Percentiles rank a stretch among this genome's conserved stretches.
These are phyloP conservation scores for Caenorhabditis panamensis DNA, from an alignment of 2,888 invertebrate genomes.

Conservation along the genomic window DNA sequence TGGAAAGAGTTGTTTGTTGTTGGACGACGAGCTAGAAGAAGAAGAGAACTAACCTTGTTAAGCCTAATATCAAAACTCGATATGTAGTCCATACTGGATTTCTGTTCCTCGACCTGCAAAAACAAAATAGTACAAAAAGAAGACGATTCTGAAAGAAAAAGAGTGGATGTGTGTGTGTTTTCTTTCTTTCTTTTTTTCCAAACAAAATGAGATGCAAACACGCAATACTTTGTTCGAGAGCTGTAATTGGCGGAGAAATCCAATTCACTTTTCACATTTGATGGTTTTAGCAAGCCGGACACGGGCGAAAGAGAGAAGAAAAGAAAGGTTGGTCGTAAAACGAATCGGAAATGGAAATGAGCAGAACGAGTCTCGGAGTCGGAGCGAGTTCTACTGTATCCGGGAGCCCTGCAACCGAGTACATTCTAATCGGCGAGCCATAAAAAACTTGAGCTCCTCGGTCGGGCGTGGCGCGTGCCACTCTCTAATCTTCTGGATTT, in stretches of 20 bases:
- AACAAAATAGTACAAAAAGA: conserved; percentile 11
- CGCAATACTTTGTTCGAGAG: conserved; percentile 20
- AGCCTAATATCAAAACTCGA: conserved; percentile 88
- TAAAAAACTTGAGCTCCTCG: conserved; percentile 49
- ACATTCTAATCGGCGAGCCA: conserved; percentile 18
- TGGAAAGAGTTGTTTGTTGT: conserved; percentile 73
- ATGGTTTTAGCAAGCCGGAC: background rate
- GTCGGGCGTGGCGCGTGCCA: conserved; percentile 6
- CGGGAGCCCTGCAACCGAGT: conserved; percentile 16
- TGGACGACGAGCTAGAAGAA: background rate
- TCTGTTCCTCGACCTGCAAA: conserved; percentile 55
- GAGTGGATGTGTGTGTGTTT: background rate
- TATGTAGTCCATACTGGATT: conserved; percentile 86
- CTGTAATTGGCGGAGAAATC: conserved; percentile 41
- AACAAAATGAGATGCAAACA: conserved; percentile 22
- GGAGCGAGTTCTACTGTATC: conserved; percentile 29
- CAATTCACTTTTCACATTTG: conserved; percentile 47
- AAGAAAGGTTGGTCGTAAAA: conserved; percentile 43
- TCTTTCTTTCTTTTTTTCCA: background rate
- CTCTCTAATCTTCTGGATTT: conserved; percentile 57
- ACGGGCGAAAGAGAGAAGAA: conserved; percentile 18
- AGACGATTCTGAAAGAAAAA: conserved; percentile 12
- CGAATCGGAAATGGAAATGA: conserved; percentile 53
- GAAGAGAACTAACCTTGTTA: conserved; percentile 83
- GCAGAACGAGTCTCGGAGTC: conserved; percentile 10